Evolutionary conservation across 2,888 invertebrate species (phyloP), one percentile per base, ranked within the genome.

Genomic region (Latrodectus elegans): DNA sequence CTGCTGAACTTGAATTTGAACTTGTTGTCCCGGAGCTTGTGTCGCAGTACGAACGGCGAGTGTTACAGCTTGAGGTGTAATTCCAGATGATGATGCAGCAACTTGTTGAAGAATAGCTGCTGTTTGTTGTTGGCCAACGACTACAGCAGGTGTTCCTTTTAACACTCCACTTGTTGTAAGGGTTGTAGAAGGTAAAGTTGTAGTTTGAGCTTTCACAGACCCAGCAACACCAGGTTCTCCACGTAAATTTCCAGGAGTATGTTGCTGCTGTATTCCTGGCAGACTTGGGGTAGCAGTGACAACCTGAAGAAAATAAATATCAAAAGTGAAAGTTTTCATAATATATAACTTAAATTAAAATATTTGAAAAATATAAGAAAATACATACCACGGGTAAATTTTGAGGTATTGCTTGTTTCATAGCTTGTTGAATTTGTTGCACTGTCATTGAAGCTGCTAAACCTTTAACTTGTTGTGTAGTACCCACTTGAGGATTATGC

Each of bases 401-500:
- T 68, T 83, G 87, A 12, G 86, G 86, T 51, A 83, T 76, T 17
- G 85, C 90, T 52, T 89, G 88, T 64, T 89, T 89, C 75, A 89
- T 86, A 8, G 88, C 90, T 65, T 90, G 90, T 17, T 90, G 89
- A 49, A 90, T 84, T 60, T 89, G 89, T 70, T 89, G 89, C n/a
- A 89, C 84, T 52, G 89, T 88, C 76, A 89, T 84, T 11, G 88
- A 78, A 14, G 86, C 73, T 12, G 76, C 79, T 1, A 86, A 75
- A 10, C 85, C 89, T 65, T 86, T 82, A 22, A 85, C 87, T 60
- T 70, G 79, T 55, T 87, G 86, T 9, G 81, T 67, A 64, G 38
- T 85, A 8, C 77, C 88, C 9, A 76, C 83, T 55, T 80, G 76
- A 14, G 86, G 72, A 52, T 90, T 90, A 80, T 91, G 92, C 90